Base-by-base conservation (phyloP, 2,113 vertebrate genomes). In the Eulemur macaco region DNA sequence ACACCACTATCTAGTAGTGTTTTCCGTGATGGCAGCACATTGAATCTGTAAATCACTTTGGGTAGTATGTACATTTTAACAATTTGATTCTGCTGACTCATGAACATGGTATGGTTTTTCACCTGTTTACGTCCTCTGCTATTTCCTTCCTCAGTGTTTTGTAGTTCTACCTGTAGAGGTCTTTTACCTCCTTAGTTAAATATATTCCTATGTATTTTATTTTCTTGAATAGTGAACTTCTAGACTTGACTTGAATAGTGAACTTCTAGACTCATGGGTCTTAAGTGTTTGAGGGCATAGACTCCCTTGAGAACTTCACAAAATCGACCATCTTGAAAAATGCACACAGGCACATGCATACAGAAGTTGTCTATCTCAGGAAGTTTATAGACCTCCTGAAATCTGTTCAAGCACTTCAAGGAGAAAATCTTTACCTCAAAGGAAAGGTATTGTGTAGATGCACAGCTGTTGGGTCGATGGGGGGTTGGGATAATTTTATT, bases 301-400 rank as follows among this genome's bases (percentile, higher is more conserved):
- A 80, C 3, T 77, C 66, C 15, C 56, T 47, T 45, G 54, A 86
- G 34, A 96, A 56, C 64, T 83, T 89, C 29, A 64, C 29, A 45
- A 39, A 88, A 85, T 23, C 39, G 78, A 11, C 11, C 15, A 21
- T 37, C 7, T 83, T 85, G 78, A 13, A 86, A 39, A 82, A 34
- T 39, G 27, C n/a, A 34, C 64, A 25, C 1, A 18, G 5, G 42
- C 1, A 63, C 2, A 34, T 5, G 4, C 20, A 12, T 14, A 4
- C 1, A 66, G 29, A 71, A 47, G 15, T 13, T n/a, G 52, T 10
- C 23, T 1, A 31, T 45, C 68, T 84, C 54, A 21, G 6, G 17
- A 58, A 25, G 34, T n/a, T 20, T 34, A 11, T 12, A 50, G 47
- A 25, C 27, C 45, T 89, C 39, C 13, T 39, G n/a, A 89, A 89